Percentiles rank a stretch among this genome's conserved stretches.
phyloP scores from a whole-genome alignment of 2,113 vertebrate genomes.

The Mastomys natalensis region DNA sequence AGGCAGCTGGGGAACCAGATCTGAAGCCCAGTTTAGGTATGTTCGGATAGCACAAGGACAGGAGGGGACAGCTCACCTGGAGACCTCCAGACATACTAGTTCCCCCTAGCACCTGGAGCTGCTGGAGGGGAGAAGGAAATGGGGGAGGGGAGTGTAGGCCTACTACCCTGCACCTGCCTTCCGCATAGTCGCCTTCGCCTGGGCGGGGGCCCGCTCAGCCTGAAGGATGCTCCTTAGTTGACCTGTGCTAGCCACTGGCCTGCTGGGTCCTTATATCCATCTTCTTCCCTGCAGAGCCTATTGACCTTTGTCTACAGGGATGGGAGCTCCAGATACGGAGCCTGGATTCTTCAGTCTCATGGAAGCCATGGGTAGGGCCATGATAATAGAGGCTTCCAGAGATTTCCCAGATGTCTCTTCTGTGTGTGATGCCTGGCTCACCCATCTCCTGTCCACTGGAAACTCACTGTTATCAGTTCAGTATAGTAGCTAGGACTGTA shows the following conservation, averaged over 20 bases:
- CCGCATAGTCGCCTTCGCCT: not conserved
- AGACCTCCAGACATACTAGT: not conserved
- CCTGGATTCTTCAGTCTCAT: constrained; percentile 19
- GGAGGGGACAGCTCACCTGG: not conserved
- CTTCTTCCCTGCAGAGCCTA: not conserved
- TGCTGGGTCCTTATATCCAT: not conserved
- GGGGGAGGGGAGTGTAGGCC: not conserved
- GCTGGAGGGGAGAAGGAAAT: not conserved
- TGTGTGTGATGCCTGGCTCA: rapidly evolving
- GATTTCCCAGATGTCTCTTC: not conserved
- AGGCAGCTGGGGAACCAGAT: not conserved
- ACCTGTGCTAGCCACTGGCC: not conserved
- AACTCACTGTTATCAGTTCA: not conserved
- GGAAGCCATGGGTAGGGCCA: constrained; percentile 31
- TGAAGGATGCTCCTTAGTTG: not conserved
- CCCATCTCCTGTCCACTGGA: not conserved
- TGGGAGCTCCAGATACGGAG: constrained; percentile 16
- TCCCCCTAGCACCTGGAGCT: not conserved
- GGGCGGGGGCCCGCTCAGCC: not conserved
- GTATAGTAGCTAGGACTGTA: not conserved
- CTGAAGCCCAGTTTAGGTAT: not conserved
- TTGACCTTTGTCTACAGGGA: constrained; percentile 51
- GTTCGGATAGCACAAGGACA: not conserved
- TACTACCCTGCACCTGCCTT: rapidly evolving
- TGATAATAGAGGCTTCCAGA: rapidly evolving